Percentiles rank a stretch among this genome's conserved stretches.
Evolutionary conservation across 2,113 vertebrate genomes (phyloP).

Genomic region (Elanoides forficatus): DNA sequence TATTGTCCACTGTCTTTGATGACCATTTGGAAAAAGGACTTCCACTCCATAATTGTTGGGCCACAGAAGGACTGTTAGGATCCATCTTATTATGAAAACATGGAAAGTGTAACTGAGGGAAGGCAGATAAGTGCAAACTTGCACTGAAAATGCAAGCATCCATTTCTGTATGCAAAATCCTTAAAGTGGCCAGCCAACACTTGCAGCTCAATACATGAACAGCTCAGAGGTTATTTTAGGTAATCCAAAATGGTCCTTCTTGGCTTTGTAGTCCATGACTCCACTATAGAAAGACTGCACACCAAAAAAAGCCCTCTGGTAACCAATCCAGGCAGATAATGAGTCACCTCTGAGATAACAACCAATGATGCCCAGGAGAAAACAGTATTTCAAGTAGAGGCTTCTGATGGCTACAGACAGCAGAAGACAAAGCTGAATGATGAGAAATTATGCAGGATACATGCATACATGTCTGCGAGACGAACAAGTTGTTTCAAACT

Average conservation of each 20-base stretch:
- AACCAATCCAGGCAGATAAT: background rate
- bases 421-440: background rate
- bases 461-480: background rate
- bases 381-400: background rate
- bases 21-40: background rate
- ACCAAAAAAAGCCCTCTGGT: constrained; percentile 1
- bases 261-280: constrained; percentile 15
- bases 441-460: background rate
- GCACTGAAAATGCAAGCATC: background rate
- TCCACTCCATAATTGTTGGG: background rate
- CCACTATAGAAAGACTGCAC: constrained; percentile 12
- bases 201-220: background rate
- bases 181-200: background rate
- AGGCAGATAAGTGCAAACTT: background rate
- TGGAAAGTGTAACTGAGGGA: background rate
- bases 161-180: constrained; percentile 4
- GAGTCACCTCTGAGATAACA: constrained; percentile 7
- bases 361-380: background rate
- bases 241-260: constrained; percentile 17
- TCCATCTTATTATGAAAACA: background rate
- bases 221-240: constrained; percentile 46
- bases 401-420: background rate
- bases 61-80: background rate
- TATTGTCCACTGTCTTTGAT: background rate
- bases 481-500: background rate